Evolutionary conservation across 1,140 invertebrate genomes (phyloP).

Genomic region (Pentalonia nigronervosa): DNA sequence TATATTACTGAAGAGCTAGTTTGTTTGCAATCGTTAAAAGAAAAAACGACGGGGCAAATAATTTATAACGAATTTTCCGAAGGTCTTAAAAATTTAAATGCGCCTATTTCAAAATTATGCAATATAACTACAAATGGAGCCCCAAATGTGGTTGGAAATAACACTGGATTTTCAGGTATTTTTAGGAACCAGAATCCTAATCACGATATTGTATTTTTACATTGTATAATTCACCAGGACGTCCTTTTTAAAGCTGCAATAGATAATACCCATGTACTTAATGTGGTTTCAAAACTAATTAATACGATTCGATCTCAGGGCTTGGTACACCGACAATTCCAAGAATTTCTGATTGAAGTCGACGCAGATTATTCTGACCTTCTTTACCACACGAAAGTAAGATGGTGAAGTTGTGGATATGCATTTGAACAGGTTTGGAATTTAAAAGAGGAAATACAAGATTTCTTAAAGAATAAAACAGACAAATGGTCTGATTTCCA

Average conservation of each 20-base stretch:
- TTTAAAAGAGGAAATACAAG: too few species aligned
- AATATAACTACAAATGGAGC: constrained; percentile 34
- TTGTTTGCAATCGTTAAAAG: constrained; percentile 61
- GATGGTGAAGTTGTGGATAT: constrained; percentile 35
- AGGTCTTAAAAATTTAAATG: constrained; percentile 45
- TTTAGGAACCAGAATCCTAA: constrained; percentile 46
- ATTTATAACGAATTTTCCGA: constrained; percentile 61
- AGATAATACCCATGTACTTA: too few species aligned
- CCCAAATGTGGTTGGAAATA: constrained; percentile 19
- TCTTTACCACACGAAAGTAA: constrained; percentile 36
- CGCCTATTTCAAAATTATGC: constrained; percentile 39
- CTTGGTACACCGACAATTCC: not conserved
- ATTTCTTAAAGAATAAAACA: constrained; percentile 36
- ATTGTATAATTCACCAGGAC: constrained; percentile 53
- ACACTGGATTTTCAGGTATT: constrained; percentile 30
- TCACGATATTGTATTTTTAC: too few species aligned
- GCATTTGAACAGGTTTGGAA: constrained; percentile 21
- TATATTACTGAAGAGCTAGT: constrained; percentile 63
- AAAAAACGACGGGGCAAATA: constrained; percentile 62
- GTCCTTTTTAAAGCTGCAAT: too few species aligned
- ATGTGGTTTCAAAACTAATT: too few species aligned
- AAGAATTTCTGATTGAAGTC: constrained; percentile 35
- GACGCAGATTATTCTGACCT: constrained; percentile 47
- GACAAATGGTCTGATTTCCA: constrained; percentile 29
- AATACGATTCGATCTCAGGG: constrained; percentile 38